Evolutionary conservation across 2,113 vertebrate species (phyloP), one percentile per base, ranked within the genome.

Genomic region (Neopipo cinnamomea): DNA sequence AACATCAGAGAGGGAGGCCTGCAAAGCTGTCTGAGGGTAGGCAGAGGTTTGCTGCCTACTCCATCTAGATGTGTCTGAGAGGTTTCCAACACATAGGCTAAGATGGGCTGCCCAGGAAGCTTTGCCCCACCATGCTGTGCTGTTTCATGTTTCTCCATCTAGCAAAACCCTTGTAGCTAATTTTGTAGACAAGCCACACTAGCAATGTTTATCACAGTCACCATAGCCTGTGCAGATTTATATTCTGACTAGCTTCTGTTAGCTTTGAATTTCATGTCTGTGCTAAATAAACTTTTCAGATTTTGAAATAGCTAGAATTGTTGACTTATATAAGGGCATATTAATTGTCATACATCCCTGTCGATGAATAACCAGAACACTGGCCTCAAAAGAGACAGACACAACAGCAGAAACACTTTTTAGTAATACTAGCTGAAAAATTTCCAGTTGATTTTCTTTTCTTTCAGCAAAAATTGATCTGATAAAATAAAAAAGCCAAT

Each of bases 21-120:
- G 58, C 31, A 81, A 71, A 72, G 3, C 27, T 4, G 1, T 7
- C 14, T 0, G 1, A 46, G 23, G 6, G 35, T 0, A 0, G 72
- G 35, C 46, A 62, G 41, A 46, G 5, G 9, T 62, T 50, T 62
- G n/a, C 56, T 70, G 46, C 14, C 42, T 0, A 0, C 25, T 75
- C 25, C 0, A 0, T 31, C 31, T 12, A 11, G 62, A 25, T 42
- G 53, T 2, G 1, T 12, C n/a, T 2, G 3, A 49, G 33, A 2
- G 1, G 12, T 39, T 81, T 47, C 44, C 10, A 1, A 61, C 8
- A 61, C 10, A 11, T 0, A 1, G 23, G 22, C 41, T 49, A 24
- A 1, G 1, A 3, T 2, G 6, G 27, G n/a, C 23, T 85, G 14
- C 24, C 24, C 0, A 9, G 50, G 14, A 80, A 74, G 30, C 23